phyloP scores from a whole-genome alignment of 2,888 invertebrate genomes.

The Polydesmus complanatus region DNA sequence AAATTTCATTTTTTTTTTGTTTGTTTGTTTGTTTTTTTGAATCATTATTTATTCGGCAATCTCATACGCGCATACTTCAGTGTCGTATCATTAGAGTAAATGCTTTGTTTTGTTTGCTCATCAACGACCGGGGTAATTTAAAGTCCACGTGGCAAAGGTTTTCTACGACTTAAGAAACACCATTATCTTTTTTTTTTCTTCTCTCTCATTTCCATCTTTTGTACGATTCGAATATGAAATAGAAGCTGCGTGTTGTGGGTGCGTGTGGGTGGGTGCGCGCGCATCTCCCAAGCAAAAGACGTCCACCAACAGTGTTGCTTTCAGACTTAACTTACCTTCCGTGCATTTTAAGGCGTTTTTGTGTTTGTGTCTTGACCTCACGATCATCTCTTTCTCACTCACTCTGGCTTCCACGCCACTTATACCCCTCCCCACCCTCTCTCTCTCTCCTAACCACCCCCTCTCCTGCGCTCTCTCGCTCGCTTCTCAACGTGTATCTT shows the following conservation, averaged over 20 bases:
- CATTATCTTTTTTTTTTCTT: no score
- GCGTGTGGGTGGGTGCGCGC: background rate
- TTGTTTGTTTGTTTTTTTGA: background rate
- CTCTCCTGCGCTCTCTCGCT: background rate
- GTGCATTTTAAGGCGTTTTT: background rate
- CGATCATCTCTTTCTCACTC: background rate
- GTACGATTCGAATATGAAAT: background rate
- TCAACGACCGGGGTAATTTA: background rate
- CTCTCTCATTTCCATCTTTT: background rate
- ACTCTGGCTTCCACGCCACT: background rate
- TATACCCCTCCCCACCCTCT: background rate
- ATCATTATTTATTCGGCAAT: background rate
- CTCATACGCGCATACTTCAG: no score
- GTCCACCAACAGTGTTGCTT: background rate
- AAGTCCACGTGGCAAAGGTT: background rate
- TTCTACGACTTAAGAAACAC: background rate
- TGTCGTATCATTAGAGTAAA: no score
- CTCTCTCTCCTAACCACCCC: background rate
- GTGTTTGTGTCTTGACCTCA: background rate
- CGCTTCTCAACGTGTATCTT: background rate
- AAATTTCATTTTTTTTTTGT: background rate
- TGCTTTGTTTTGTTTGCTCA: no score
- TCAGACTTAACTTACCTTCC: background rate
- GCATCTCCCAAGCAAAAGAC: no score
- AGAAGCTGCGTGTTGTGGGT: background rate